Evolutionary conservation across 2,797 vertebrate genomes (phyloP).

Genomic region (Leucoraja ocellata): DNA sequence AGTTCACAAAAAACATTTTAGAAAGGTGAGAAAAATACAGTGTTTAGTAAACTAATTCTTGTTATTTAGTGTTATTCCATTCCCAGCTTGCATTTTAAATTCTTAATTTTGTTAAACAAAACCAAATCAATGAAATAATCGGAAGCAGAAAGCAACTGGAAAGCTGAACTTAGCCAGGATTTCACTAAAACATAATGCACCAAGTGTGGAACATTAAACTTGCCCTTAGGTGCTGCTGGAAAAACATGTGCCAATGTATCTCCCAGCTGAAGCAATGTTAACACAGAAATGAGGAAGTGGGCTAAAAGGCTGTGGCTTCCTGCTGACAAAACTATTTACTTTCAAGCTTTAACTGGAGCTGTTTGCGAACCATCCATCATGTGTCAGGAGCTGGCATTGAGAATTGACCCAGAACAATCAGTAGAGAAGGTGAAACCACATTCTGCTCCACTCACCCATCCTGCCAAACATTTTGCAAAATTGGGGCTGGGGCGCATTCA

Average conservation of each 20-base stretch:
- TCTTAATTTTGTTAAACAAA: not conserved
- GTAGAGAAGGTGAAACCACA: constrained; percentile 49
- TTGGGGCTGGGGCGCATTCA: constrained; percentile 52
- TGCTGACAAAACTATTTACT: constrained; percentile 42
- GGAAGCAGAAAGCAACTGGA: not conserved
- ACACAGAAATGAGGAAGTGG: constrained; percentile 50
- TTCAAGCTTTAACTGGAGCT: constrained; percentile 41
- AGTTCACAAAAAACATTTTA: not conserved
- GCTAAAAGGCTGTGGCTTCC: constrained; percentile 45
- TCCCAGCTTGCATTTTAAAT: not conserved
- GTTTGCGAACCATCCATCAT: constrained; percentile 47
- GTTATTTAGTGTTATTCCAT: not conserved
- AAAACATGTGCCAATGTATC: not conserved
- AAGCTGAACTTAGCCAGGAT: not conserved
- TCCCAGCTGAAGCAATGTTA: constrained; percentile 40
- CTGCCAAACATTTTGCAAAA: constrained; percentile 61
- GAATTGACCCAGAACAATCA: constrained; percentile 53
- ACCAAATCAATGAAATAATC: not conserved
- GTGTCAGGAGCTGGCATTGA: constrained; percentile 53
- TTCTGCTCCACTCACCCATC: constrained; percentile 57
- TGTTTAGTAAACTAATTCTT: not conserved
- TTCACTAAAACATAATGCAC: not conserved
- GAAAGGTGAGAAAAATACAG: not conserved
- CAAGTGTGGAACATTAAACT: constrained; percentile 22
- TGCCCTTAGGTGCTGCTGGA: not conserved